Evolutionary conservation across 2,888 invertebrate species (phyloP).

Genomic region (Alviniconcha strummeri): DNA sequence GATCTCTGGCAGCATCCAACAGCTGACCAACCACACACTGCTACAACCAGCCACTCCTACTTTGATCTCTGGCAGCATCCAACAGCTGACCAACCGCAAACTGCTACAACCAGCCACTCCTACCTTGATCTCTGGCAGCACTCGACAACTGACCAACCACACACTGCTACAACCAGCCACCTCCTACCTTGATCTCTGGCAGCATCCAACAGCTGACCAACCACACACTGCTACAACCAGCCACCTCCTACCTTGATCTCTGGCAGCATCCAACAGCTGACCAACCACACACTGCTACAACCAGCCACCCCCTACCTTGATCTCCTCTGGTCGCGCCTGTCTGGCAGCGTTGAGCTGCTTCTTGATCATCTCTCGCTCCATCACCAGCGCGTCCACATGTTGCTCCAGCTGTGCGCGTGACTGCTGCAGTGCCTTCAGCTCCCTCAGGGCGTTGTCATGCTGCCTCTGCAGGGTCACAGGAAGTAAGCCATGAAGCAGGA

Average conservation of each 20-base stretch:
- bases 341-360: slow-evolving; percentile 54
- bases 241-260: too few species aligned
- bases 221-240: too few species aligned
- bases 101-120: too few species aligned
- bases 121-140: too few species aligned
- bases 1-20: too few species aligned
- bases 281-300: background rate
- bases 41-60: too few species aligned
- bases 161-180: background rate
- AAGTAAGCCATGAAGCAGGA: background rate
- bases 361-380: slow-evolving; percentile 57
- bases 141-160: too few species aligned
- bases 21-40: too few species aligned
- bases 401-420: slow-evolving; percentile 59
- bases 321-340: slow-evolving; percentile 56
- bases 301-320: slow-evolving; percentile 45
- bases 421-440: slow-evolving; percentile 56
- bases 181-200: slow-evolving; percentile 53
- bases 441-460: slow-evolving; percentile 52
- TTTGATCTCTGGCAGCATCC: too few species aligned
- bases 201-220: too few species aligned
- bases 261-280: too few species aligned
- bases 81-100: too few species aligned
- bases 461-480: slow-evolving; percentile 45
- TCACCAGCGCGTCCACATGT: slow-evolving; percentile 60